Evolutionary conservation across 2,797 vertebrate species (phyloP), one percentile per base, ranked within the genome.

Genomic region (Lithobates pipiens): DNA sequence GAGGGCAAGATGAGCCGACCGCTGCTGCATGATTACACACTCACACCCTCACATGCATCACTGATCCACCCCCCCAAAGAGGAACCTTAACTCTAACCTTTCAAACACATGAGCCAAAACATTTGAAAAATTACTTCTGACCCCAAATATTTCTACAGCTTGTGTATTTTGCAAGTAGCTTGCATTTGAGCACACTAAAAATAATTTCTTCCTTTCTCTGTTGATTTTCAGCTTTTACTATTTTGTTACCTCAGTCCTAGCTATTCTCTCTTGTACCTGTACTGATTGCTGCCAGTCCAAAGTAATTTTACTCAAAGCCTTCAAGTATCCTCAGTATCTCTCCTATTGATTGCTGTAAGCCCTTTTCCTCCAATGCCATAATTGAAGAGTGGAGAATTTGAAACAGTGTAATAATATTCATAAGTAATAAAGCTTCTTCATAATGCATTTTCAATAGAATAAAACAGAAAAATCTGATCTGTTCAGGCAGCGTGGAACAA

Each of bases 371-470:
- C 57, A 69, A 73, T 25, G 68, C 27, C 34, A 65, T 83, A 87
- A 83, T 83, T 79, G 81, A 87, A 72, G 85, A 75, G 70, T 65
- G 67, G 69, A 87, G 57, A 87, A 69, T 79, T 79, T 83, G 81
- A 83, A 87, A 87, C 85, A 87, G 74, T 79, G 80, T 79, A 83
- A 87, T 78, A 87, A 87, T 83, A 87, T 87, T 83, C 71, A 87
- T 79, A 87, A 83, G 80, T 80, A 87, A 79, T 87, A 83, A 75
- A 79, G 85, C 85, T 83, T 83, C 76, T 79, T 75, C 76, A 87
- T 87, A 83, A 87, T 87, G 61, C 72, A 87, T 87, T 80, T 78
- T 75, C 70, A 86, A 63, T 74, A 71, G 77, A 72, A 82, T 74
- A 83, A 83, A 86, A 86, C 50, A 46, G 36, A 27, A 25, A 25